A percentile compares a stretch with the other conserved stretches of the same genome.
These are phyloP conservation scores for Sialis lutaria DNA, from an alignment of 2,888 invertebrate species.

Conservation along the genomic window DNA sequence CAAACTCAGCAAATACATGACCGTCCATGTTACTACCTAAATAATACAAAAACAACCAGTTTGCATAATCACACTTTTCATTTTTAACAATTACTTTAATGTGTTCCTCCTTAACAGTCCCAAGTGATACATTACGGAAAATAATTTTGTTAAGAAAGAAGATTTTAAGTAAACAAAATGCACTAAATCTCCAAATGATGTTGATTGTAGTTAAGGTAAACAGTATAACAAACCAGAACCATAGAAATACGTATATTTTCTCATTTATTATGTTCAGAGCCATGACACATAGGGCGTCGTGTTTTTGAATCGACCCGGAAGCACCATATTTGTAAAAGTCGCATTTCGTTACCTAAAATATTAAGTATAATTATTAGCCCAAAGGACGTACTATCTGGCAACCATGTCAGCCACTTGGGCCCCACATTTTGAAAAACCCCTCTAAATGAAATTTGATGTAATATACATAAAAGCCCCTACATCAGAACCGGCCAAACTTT, in stretches of 20 bases:
- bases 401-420: no score
- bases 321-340: constrained; percentile 79
- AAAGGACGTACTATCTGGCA: no score
- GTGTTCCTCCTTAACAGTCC: constrained; percentile 43
- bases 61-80: constrained; percentile 48
- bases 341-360: constrained; percentile 64
- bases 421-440: background rate
- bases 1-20: constrained; percentile 49
- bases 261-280: constrained; percentile 83
- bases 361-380: background rate
- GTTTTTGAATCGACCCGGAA: constrained; percentile 66
- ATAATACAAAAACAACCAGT: constrained; percentile 75
- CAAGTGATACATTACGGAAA: constrained; percentile 39
- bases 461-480: no score
- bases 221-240: constrained; percentile 72
- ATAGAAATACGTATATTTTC: constrained; percentile 72
- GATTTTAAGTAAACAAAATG: constrained; percentile 38
- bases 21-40: constrained; percentile 68
- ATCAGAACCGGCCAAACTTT: no score
- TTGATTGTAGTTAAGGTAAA: constrained; percentile 44
- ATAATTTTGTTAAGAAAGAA: constrained; percentile 22
- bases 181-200: constrained; percentile 55
- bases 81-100: constrained; percentile 45
- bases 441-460: no score
- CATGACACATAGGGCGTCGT: constrained; percentile 73